These are phyloP conservation scores for Spatulosminthurus flaviceps DNA, from an alignment of 2,888 invertebrate species.

Conservation along the genomic window DNA sequence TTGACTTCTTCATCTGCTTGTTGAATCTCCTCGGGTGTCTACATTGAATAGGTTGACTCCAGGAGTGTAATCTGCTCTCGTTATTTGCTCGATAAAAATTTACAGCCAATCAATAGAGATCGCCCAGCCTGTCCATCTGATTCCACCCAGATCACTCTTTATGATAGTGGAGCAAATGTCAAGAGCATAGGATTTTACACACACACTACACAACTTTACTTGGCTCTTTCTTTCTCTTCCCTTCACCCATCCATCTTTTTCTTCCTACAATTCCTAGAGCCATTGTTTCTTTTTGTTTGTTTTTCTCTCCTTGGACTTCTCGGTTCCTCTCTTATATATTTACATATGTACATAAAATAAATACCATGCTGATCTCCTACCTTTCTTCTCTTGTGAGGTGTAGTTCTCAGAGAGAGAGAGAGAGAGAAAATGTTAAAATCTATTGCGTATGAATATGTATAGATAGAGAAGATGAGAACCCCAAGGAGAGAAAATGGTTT, in stretches of 20 bases:
- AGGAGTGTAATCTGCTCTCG: slow-evolving; percentile 41
- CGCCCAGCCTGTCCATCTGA: slow-evolving; percentile 42
- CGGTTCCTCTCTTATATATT: background rate
- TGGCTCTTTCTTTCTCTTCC: background rate
- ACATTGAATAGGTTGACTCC: slow-evolving; percentile 7
- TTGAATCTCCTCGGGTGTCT: slow-evolving; percentile 37
- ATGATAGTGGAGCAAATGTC: slow-evolving; percentile 29
- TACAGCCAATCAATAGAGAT: slow-evolving; percentile 45
- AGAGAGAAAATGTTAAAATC: too few relatives aligned
- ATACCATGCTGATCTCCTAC: background rate
- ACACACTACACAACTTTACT: background rate
- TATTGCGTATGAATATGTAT: too few relatives aligned
- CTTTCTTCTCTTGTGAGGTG: too few relatives aligned
- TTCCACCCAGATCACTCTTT: slow-evolving; percentile 33
- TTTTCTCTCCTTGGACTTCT: background rate
- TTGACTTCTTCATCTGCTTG: slow-evolving; percentile 44
- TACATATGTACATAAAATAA: background rate
- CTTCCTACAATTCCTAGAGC: background rate
- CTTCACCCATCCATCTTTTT: background rate
- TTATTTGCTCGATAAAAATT: slow-evolving; percentile 48
- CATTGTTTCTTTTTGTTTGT: slow-evolving; percentile 9
- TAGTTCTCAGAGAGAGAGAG: too few relatives aligned
- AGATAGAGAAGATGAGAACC: too few relatives aligned
- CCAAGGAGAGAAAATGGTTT: background rate
- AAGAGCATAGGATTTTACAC: background rate